Base-by-base conservation (phyloP, 2,888 invertebrate genomes). In the Eustalomyia histrio region DNA sequence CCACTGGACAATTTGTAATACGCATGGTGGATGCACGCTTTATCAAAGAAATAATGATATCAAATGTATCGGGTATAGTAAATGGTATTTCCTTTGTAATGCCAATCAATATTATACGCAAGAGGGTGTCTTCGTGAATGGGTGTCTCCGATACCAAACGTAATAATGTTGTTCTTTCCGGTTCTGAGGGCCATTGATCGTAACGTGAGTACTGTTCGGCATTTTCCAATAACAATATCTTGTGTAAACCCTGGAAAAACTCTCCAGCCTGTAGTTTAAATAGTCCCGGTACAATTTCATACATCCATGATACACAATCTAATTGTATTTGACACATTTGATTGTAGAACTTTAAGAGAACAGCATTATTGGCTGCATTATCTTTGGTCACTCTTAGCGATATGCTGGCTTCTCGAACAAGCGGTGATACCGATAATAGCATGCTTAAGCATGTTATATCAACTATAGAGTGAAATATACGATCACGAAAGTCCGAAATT, bases 181-280 rank as follows among this genome's bases (percentile, higher is more conserved):
- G 94, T 90, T 99, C 99, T 0, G 96, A 95, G 0, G 97, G 97
- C 97, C 98, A 98, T 90, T 95, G 95, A 90, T 95, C 95, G 81
- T 94, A 92, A 89, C 96, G 96, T 86, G 94, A 95, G 91, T 97
- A 97, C 76, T 94, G 93, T 82, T 97, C 97, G 0, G 94, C 93
- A 74, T 93, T 92, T 85, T 96, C 96, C 82, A 96, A 92, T 83
- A 97, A 92, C 88, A 96, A 92, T 86, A 95, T 92, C 92, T 97
- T 97, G 84, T 96, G 94, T 67, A 97, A 90, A 0, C 94, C 94
- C 85, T 95, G 95, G 84, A 94, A 92, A 87, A 95, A 95, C 86
- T 97, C 97, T 39, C 92, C 92, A 0, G 94, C 91, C 33, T 93
- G 92, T 4, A 97, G 94, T 24, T 94, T 92, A 89, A 95, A 97